Conservation (phyloP, 30 jellyfish, hydroid and myxozoan species). For the Pelagia noctiluca region DNA sequence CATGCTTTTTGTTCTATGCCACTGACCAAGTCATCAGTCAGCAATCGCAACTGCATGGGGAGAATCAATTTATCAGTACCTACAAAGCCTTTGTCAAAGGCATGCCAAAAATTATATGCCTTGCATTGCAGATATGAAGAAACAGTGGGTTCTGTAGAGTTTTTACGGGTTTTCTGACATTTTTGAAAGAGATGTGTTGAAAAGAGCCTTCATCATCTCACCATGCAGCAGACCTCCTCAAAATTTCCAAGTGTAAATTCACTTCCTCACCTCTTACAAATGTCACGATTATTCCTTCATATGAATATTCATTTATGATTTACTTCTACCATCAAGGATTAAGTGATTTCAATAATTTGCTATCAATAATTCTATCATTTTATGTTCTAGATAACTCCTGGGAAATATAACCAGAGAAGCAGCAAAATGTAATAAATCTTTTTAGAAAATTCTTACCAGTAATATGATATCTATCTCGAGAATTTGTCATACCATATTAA, state of each 20-base stretch:
- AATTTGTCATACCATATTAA: neutral
- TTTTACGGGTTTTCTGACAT: slow-evolving; percentile 1
- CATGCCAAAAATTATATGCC: slow-evolving; percentile 1
- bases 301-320: neutral
- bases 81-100: neutral
- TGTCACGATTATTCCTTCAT: neutral
- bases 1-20: slow-evolving; percentile 5
- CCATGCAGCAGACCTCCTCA: neutral
- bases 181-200: neutral
- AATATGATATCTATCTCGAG: neutral
- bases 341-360: neutral
- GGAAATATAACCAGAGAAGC: slow-evolving; percentile 71
- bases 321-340: neutral
- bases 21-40: neutral
- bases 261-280: neutral
- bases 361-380: neutral
- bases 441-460: neutral
- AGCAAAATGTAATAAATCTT: slow-evolving; percentile 71
- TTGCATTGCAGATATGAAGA: neutral
- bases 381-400: slow-evolving; percentile 59
- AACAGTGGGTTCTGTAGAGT: neutral
- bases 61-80: neutral
- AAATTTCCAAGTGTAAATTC: neutral
- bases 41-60: neutral
- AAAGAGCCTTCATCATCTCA: neutral